Conservation (phyloP, 2,113 vertebrate genomes). For the Coptodon bakossiorum region DNA sequence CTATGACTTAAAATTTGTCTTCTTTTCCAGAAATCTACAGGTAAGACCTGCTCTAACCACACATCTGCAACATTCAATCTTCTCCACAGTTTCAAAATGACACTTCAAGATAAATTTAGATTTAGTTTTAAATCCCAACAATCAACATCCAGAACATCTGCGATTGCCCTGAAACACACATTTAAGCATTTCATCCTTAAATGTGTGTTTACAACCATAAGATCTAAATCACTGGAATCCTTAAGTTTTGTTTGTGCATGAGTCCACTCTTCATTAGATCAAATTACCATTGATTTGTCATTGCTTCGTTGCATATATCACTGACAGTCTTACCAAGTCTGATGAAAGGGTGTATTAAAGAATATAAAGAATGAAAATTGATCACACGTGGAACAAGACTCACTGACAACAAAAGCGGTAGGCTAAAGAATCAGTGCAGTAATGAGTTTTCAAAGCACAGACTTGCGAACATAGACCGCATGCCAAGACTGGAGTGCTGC, state of each 20-base stretch:
- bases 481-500: constrained; percentile 44
- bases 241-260: background rate
- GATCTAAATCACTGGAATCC: background rate
- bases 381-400: background rate
- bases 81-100: background rate
- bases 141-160: background rate
- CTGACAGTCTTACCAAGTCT: background rate
- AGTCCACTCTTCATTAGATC: background rate
- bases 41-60: background rate
- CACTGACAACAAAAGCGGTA: background rate
- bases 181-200: background rate
- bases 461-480: constrained; percentile 34
- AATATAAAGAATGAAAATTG: background rate
- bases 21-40: background rate
- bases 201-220: background rate
- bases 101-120: background rate
- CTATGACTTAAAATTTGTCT: background rate
- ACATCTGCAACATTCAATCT: background rate
- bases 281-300: background rate
- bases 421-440: background rate
- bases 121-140: background rate
- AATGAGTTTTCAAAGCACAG: constrained; percentile 30
- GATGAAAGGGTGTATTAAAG: background rate
- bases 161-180: background rate
- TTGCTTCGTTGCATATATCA: background rate